These are phyloP conservation scores for Fregata magnificens DNA, from an alignment of 2,113 vertebrate species.

Conservation along the genomic window DNA sequence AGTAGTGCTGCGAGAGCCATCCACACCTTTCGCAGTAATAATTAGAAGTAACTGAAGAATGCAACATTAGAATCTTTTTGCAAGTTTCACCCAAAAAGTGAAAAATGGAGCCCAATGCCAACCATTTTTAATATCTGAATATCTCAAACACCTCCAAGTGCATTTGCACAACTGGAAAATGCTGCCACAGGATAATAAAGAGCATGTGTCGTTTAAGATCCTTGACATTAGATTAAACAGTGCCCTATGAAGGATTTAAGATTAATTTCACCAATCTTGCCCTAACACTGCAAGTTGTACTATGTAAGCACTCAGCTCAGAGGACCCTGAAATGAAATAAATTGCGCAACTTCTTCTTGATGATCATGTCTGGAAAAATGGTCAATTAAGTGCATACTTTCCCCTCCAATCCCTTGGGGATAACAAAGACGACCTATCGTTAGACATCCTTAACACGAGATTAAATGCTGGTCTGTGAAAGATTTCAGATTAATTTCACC, in stretches of 20 bases:
- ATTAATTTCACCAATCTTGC: background rate
- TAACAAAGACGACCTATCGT: background rate
- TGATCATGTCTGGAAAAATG: background rate
- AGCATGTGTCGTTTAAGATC: background rate
- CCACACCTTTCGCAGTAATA: background rate
- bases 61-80: background rate
- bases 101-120: background rate
- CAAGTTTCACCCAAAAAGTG: background rate
- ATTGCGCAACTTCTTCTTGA: background rate
- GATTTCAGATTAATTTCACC: background rate
- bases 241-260: background rate
- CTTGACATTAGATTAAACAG: background rate
- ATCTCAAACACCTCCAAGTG: background rate
- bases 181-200: background rate
- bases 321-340: background rate
- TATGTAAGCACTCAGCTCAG: background rate
- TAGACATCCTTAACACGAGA: background rate
- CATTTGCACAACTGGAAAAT: background rate
- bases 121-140: background rate
- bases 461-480: background rate
- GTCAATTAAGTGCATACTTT: background rate
- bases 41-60: background rate
- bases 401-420: background rate
- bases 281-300: background rate
- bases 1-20: background rate